A percentile compares a stretch with the other conserved stretches of the same genome.
Evolutionary conservation across 1,140 invertebrate species (phyloP).

Genomic region (Atta colombica): DNA sequence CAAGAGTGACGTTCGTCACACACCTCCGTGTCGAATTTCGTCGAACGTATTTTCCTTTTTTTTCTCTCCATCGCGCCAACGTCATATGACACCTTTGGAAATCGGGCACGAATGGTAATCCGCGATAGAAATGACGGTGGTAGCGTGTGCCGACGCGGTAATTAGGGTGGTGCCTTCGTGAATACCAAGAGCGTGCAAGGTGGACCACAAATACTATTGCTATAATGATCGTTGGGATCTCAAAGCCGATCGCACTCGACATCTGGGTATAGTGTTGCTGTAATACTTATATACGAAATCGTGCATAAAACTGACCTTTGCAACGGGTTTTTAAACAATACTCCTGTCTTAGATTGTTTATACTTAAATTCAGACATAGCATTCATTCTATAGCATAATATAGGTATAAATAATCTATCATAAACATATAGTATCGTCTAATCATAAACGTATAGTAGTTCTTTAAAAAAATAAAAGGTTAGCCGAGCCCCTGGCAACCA

Average conservation of each 20-base stretch:
- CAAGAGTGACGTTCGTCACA: conserved; percentile 45
- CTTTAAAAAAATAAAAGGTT: too few species aligned
- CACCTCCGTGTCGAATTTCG: conserved; percentile 67
- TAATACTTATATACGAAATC: background rate
- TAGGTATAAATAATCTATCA: background rate
- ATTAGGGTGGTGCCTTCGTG: conserved; percentile 72
- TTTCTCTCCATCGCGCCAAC: background rate
- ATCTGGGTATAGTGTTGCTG: conserved; percentile 28
- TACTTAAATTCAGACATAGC: background rate
- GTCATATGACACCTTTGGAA: conserved; percentile 73
- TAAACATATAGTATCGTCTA: too few species aligned
- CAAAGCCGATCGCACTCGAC: conserved; percentile 42
- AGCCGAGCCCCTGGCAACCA: too few species aligned
- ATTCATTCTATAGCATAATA: background rate
- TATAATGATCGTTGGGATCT: conserved; percentile 48
- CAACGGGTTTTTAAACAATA: background rate
- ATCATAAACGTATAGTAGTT: background rate
- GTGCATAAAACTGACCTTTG: background rate
- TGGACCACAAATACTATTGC: conserved; percentile 75
- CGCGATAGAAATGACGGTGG: conserved; percentile 60
- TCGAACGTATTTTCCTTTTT: conserved; percentile 53
- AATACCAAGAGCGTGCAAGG: conserved; percentile 66
- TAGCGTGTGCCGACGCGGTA: conserved; percentile 51
- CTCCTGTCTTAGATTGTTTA: background rate
- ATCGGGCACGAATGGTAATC: conserved; percentile 67